Base-by-base conservation (phyloP, 2,888 invertebrate species). In the Heteropelma amictum region DNA sequence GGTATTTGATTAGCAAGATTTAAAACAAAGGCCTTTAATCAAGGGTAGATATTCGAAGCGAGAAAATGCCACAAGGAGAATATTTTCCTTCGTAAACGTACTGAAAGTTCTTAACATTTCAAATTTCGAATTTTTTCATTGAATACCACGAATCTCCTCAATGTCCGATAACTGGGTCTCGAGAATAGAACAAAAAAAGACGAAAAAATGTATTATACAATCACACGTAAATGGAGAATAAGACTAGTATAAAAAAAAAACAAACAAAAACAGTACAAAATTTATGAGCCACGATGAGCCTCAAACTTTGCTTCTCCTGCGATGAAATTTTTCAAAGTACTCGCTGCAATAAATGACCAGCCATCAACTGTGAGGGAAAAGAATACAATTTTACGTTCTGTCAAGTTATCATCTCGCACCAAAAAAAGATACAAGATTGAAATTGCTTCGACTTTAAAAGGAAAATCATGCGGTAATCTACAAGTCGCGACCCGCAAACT, bases 91-190 rank as follows among this genome's bases (percentile, higher is more conserved):
- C 14, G 12, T 14, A 38, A 38, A 38, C 14, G n/a, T 38, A 38
- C 38, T 38, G 5, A 38, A 38, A 38, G n/a, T n/a, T n/a, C n/a
- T n/a, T n/a, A n/a, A n/a, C n/a, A n/a, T n/a, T n/a, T n/a, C 28
- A 14, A 28, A 23, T 51, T 14, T 23, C 45, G 14, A 33, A 42
- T 17, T 23, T 17, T 49, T 12, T 12, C 23, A 40, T 33, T 7
- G 8, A 49, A 68, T 30, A n/a, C n/a, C 12, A 38, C 47, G 73
- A 73, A 73, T 73, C 73, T 73, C 69, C 60, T 35, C 5, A 38
- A 30, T 51, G n/a, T 49, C 30, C n/a, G 33, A 49, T 49, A 45
- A 45, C 21, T n/a, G 23, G 10, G 3, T 45, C 45, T 45, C 45
- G 19, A 21, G 10, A 42, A 42, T 17, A 7, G 19, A 42, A 42